Evolutionary conservation across 1,140 invertebrate species (phyloP), one percentile per base, ranked within the genome.

Genomic region (Pseudomyrmex concolor): DNA sequence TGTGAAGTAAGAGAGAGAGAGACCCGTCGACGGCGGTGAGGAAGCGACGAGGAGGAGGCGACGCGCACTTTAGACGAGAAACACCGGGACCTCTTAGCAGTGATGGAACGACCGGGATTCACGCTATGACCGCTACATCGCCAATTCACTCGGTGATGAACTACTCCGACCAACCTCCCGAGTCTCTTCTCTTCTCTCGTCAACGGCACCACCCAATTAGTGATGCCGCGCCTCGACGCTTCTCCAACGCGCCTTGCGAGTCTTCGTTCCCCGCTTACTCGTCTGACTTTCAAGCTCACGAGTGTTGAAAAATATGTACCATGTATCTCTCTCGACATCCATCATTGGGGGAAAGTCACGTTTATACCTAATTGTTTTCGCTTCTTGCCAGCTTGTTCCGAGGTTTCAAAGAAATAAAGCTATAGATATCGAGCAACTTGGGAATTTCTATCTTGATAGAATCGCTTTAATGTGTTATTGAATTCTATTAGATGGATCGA

Each of bases 31-130:
- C 22, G 25, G 8, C 34, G 51, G 50, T n/a, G 48, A 62, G 63
- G 13, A 48, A 0, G 12, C 45, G 48, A 15, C 1, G 17, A 22
- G 5, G 34, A 43, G 55, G 55, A 22, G 51, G 19, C 34, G 71
- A 62, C 34, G 57, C 54, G n/a, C 43, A 55, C 62, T 80, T 34
- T 55, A 84, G 81, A 84, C 63, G 84, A 84, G 82, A 59, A 84
- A 86, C 76, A 80, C 66, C 76, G 67, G 71, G 43, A 59, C 70
- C 70, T 77, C 63, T 89, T 88, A 90, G 84, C 90, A 89, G 89
- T 92, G 91, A 92, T 92, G 89, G 86, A 92, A 87, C 90, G 89
- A 62, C 77, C 67, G 83, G 91, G 90, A 92, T 92, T 92, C 90
- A 85, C 86, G 82, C 68, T 89, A 89, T 91, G 91, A 92, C 89